Evolutionary conservation across 2,888 invertebrate genomes (phyloP), one percentile per base, ranked within the genome.

Genomic region (Ophion ellenae): DNA sequence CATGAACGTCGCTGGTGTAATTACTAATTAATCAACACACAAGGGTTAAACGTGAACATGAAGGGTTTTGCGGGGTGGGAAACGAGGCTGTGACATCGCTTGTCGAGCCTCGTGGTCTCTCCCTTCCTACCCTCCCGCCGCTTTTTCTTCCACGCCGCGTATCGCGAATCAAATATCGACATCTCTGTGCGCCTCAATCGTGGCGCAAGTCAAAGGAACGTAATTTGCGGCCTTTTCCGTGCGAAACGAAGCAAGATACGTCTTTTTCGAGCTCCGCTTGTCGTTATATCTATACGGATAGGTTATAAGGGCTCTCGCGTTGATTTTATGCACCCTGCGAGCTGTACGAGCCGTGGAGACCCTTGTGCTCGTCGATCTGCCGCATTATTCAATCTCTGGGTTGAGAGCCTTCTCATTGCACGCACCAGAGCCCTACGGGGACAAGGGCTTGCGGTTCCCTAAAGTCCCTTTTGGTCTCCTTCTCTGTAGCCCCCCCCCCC

Each of bases 301-400:
- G 47, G 9, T 47, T 14, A 14, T 47, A 47, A 47, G 47, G 47
- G 10, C 74, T 63, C 32, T 53, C 17, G 40, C 36, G 75, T 70
- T 70, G 70, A 75, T 78, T 79, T 78, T 70, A 45, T 70, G 82
- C 75, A 79, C 45, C 57, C 9, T 47, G 53, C 32, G 32, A 32
- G 32, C 32, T 32, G 32, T 57, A 28, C 53, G 59, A 57, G 59
- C 82, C 59, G 70, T 64, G 36, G 82, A 75, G 24, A 57, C 24
- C 20, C 64, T 79, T 63, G 64, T 79, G 59, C 79, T 79, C 82
- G 75, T 71, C 75, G 78, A 85, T 85, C 66, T 66, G 20, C 75
- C 78, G 79, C 82, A 82, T 82, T 82, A 82, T 82, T 85, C 82
- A 85, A 82, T 79, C 82, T 79, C 69, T 63, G n/a, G 81, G 81